These are phyloP conservation scores for Moxostoma hubbsi DNA, from an alignment of 2,797 vertebrate species.

Conservation along the genomic window DNA sequence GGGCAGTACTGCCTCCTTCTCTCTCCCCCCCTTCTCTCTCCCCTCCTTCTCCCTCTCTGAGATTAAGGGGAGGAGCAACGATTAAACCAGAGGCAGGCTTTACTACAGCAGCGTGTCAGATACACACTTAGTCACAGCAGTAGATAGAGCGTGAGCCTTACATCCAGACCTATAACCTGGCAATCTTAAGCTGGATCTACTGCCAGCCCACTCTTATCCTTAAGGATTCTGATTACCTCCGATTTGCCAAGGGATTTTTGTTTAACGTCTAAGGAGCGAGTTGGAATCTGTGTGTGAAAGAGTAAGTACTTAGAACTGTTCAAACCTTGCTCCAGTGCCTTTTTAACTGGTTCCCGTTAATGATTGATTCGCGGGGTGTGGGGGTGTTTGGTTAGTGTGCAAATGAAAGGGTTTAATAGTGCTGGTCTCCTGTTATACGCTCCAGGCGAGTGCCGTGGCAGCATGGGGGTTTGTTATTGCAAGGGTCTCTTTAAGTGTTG, in stretches of 20 bases:
- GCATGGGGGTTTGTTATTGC: conserved; percentile 59
- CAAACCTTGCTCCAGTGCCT: conserved; percentile 58
- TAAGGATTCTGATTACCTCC: conserved; percentile 44
- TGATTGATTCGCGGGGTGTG: conserved; percentile 67
- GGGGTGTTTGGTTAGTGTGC: conserved; percentile 67
- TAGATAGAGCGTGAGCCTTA: conserved; percentile 41
- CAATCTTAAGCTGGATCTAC: conserved; percentile 18
- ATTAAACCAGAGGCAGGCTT: conserved; percentile 62
- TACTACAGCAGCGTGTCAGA: conserved; percentile 70
- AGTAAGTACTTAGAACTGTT: conserved; percentile 63
- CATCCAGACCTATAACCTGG: conserved; percentile 11
- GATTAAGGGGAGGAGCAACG: conserved; percentile 67
- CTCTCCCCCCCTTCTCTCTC: conserved; percentile 18
- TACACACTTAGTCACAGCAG: conserved; percentile 56
- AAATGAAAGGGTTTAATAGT: conserved; percentile 55
- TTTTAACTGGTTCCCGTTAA: conserved; percentile 71
- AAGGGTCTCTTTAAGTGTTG: conserved; percentile 43
- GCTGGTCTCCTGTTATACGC: conserved; percentile 46
- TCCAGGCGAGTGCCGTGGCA: conserved; percentile 55
- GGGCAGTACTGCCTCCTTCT: conserved; percentile 3
- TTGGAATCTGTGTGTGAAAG: conserved; percentile 58
- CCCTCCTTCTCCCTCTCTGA: conserved; percentile 35
- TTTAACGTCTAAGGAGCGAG: conserved; percentile 46
- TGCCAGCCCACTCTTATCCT: background rate
- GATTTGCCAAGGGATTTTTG: background rate